Conservation (phyloP, 2,113 vertebrate species). For the Zosterops lateralis region DNA sequence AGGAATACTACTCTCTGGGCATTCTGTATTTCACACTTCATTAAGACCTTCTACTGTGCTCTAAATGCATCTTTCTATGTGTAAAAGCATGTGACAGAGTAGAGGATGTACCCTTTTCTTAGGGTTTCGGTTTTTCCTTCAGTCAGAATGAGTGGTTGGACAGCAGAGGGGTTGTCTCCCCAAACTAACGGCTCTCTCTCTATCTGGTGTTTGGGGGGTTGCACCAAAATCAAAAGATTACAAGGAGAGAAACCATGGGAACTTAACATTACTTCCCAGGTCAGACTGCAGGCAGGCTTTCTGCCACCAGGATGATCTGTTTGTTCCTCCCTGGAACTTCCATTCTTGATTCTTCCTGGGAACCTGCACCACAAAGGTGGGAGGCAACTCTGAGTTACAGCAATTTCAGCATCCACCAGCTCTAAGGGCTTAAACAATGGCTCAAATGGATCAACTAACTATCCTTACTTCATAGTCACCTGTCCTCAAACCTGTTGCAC, state of each 20-base stretch:
- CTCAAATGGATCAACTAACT: background rate
- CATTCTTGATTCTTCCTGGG: background rate
- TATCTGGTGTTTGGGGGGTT: background rate
- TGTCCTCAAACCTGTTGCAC: background rate
- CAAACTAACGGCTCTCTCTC: background rate
- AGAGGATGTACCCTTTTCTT: background rate
- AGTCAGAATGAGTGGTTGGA: background rate
- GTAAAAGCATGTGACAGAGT: background rate
- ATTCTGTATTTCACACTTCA: background rate
- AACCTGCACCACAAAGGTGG: background rate
- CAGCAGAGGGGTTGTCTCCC: background rate
- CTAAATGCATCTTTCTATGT: background rate
- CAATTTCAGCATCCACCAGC: background rate
- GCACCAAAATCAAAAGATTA: background rate
- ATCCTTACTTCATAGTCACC: background rate
- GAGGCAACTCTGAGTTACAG: background rate
- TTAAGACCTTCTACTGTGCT: background rate
- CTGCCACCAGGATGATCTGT: background rate
- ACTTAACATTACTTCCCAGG: accelerated
- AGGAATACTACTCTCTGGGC: background rate
- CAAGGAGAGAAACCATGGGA: background rate
- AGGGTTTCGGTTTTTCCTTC: background rate
- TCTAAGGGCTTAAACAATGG: background rate
- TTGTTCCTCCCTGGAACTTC: background rate
- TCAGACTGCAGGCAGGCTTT: background rate